A percentile compares a stretch with the other conserved stretches of the same genome.
Conservation (phyloP, 1,140 invertebrate genomes). For the Aphaenogaster rudis region DNA sequence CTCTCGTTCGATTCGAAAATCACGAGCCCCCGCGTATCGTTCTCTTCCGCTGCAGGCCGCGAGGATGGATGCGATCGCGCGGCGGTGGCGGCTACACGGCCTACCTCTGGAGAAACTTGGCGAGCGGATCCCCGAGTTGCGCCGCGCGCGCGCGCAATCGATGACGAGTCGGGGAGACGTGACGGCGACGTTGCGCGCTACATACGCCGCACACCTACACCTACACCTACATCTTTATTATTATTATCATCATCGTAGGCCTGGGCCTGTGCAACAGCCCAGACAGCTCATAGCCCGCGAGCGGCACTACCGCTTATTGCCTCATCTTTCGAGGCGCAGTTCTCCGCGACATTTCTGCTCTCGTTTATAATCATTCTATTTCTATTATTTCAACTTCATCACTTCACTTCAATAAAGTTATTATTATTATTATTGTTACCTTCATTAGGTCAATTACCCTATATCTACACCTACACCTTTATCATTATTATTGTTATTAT, state of each 20-base stretch:
- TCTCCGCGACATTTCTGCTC: too few relatives aligned
- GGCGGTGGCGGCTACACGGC: conserved; percentile 18
- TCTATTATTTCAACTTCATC: too few relatives aligned
- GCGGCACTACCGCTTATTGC: too few relatives aligned
- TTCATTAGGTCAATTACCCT: too few relatives aligned
- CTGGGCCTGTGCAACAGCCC: neutral
- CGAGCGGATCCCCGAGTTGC: conserved; percentile 27
- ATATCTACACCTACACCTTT: too few relatives aligned
- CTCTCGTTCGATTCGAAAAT: conserved; percentile 9
- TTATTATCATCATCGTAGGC: neutral
- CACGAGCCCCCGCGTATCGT: neutral
- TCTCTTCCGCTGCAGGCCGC: neutral
- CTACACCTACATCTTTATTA: conserved; percentile 10
- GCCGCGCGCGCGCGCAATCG: conserved; percentile 33
- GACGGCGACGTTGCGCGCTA: conserved; percentile 27
- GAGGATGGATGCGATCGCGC: conserved; percentile 7
- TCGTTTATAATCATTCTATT: too few relatives aligned
- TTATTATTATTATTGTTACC: too few relatives aligned
- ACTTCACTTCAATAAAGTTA: too few relatives aligned
- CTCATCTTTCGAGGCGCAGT: too few relatives aligned
- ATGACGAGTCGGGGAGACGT: conserved; percentile 10
- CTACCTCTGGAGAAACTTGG: conserved; percentile 29
- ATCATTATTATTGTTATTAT: too few relatives aligned
- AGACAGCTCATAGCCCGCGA: too few relatives aligned
- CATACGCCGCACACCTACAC: conserved; percentile 15